A percentile compares a stretch with the other conserved stretches of the same genome.
phyloP scores from a whole-genome alignment of 2,888 invertebrate species.

The Artemia sinica region DNA sequence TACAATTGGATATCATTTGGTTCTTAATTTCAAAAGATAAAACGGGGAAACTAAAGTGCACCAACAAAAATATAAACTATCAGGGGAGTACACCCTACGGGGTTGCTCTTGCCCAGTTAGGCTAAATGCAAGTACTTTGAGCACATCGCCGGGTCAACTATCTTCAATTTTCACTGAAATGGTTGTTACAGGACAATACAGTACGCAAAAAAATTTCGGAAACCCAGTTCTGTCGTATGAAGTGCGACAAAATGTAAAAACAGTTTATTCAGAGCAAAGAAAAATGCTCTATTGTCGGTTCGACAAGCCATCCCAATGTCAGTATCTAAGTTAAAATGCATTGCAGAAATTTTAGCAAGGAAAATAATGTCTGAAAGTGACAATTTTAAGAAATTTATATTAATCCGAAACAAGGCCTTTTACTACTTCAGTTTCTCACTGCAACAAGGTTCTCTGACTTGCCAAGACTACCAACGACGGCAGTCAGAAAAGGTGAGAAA shows the following conservation, averaged over 20 bases:
- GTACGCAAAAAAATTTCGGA: background rate
- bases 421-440: background rate
- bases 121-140: background rate
- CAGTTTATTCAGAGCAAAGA: background rate
- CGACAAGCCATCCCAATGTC: background rate
- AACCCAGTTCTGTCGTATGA: background rate
- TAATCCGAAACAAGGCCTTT: background rate
- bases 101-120: background rate
- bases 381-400: background rate
- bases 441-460: constrained; percentile 4
- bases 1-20: background rate
- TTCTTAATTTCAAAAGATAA: background rate
- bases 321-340: background rate
- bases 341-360: constrained; percentile 1
- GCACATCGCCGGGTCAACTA: background rate
- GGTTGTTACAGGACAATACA: background rate
- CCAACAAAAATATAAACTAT: background rate
- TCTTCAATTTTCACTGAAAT: background rate
- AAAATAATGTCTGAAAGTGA: background rate
- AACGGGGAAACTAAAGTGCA: background rate
- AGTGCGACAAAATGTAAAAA: background rate
- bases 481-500: background rate
- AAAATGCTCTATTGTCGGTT: background rate
- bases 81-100: background rate
- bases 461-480: background rate